Percentiles rank a stretch among this genome's conserved stretches.
Evolutionary conservation across 2,888 invertebrate species (phyloP).

Genomic region (Acanthosepion esculentum): DNA sequence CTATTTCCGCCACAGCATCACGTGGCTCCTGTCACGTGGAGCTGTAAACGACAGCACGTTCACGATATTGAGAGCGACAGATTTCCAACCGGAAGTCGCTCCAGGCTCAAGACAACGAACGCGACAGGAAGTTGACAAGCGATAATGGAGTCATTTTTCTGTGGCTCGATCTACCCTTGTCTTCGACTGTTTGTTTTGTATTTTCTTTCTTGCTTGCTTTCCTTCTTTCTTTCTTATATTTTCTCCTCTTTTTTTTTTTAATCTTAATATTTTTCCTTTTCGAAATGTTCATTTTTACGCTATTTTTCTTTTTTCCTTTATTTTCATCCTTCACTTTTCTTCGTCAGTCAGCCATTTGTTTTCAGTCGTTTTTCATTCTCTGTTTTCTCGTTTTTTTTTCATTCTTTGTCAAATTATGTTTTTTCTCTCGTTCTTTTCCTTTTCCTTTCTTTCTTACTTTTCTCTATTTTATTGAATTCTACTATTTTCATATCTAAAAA

Average conservation of each 20-base stretch:
- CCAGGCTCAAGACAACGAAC: not conserved
- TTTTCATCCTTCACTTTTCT: too few species aligned
- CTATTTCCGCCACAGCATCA: not conserved
- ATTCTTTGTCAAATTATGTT: too few species aligned
- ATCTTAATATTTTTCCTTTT: too few species aligned
- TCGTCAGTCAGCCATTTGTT: too few species aligned
- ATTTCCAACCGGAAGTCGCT: constrained; percentile 7
- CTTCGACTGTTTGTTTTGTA: not conserved
- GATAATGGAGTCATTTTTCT: constrained; percentile 7
- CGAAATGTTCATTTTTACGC: too few species aligned
- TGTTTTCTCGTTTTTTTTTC: not conserved
- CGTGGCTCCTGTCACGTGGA: not conserved
- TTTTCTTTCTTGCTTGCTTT: not conserved
- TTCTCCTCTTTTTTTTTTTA: too few species aligned
- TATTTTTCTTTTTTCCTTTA: too few species aligned
- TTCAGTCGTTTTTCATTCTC: too few species aligned
- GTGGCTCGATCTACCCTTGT: not conserved
- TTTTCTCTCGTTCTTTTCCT: too few species aligned
- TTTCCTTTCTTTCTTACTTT: too few species aligned
- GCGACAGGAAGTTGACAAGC: not conserved
- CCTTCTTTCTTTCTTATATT: not conserved
- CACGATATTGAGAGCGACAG: not conserved
- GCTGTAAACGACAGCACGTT: not conserved
- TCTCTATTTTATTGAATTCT: too few species aligned
- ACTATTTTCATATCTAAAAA: too few species aligned